Evolutionary conservation across 1,140 invertebrate species (phyloP).

Genomic region (Drosophila sechellia): DNA sequence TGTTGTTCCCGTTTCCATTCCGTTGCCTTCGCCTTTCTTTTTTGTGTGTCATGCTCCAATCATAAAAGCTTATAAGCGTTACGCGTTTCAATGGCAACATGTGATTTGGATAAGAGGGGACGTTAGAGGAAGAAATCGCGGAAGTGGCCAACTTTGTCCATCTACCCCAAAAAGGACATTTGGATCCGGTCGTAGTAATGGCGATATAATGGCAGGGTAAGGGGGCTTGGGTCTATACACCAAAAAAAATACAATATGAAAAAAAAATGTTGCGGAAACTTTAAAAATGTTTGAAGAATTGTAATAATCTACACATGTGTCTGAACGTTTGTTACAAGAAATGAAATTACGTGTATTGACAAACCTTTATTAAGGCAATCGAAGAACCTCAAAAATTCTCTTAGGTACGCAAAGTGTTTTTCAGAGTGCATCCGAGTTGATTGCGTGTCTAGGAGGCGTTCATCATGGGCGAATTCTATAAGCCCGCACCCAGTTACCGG

Average conservation of each 20-base stretch:
- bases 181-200: slow-evolving; percentile 63
- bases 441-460: slow-evolving; percentile 66
- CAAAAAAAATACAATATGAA: no score
- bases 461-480: slow-evolving; percentile 74
- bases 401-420: background rate
- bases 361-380: no score
- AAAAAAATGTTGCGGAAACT: no score
- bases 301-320: background rate
- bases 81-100: slow-evolving; percentile 74
- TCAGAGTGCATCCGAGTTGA: slow-evolving; percentile 9
- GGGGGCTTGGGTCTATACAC: slow-evolving; percentile 13
- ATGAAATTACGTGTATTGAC: no score
- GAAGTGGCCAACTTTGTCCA: slow-evolving; percentile 44
- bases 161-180: slow-evolving; percentile 26
- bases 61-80: slow-evolving; percentile 72
- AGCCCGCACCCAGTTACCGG: slow-evolving; percentile 60
- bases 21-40: slow-evolving; percentile 12
- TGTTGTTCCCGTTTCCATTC: slow-evolving; percentile 2
- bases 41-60: slow-evolving; percentile 58
- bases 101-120: slow-evolving; percentile 7
- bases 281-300: no score
- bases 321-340: background rate
- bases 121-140: slow-evolving; percentile 23
- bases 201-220: slow-evolving; percentile 52
- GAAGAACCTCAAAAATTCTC: no score